Evolutionary conservation across 2,888 invertebrate species (phyloP).

Genomic region (Rhagonycha fulva): DNA sequence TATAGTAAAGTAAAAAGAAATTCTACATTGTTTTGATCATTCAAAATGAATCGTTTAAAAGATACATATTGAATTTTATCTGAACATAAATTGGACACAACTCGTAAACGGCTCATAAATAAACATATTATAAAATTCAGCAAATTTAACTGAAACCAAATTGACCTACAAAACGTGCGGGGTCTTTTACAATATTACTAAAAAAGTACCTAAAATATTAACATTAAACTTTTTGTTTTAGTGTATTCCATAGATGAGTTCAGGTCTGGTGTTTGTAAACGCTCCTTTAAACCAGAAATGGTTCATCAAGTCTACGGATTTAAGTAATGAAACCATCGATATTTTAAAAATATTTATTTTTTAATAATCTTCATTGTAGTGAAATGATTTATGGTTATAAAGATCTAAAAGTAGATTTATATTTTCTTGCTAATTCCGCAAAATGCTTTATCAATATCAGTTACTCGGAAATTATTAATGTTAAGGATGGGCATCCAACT

Average conservation of each 20-base stretch:
- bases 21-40: no score
- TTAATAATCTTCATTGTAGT: constrained; percentile 38
- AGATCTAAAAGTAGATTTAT: constrained; percentile 72
- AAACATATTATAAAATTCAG: no score
- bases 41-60: no score
- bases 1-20: no score
- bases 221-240: no score
- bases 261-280: not conserved
- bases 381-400: constrained; percentile 95
- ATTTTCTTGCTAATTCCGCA: constrained; percentile 80
- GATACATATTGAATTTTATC: no score
- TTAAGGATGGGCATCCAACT: constrained; percentile 39
- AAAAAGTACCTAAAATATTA: no score
- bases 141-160: no score
- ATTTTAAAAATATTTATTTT: constrained; percentile 45
- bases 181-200: no score
- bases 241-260: constrained; percentile 3
- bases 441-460: constrained; percentile 79
- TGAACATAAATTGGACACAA: no score
- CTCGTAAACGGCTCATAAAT: no score
- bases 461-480: constrained; percentile 69
- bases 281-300: constrained; percentile 78
- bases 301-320: constrained; percentile 93
- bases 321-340: constrained; percentile 51
- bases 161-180: no score